Conservation (phyloP, 2,888 invertebrate genomes). For the Andrena trimmerana region DNA sequence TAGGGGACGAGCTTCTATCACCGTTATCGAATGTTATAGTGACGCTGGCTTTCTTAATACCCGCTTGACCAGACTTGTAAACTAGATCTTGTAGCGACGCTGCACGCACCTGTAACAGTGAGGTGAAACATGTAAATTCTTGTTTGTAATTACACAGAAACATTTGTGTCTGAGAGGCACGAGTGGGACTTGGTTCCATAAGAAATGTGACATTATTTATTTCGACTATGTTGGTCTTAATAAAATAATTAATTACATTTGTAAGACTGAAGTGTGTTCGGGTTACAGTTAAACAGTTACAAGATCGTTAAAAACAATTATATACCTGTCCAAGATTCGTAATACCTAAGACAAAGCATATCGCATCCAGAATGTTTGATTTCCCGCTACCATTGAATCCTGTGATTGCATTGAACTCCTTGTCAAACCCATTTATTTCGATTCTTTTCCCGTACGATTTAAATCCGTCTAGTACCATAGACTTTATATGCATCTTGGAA, state of each 20-base stretch:
- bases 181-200: too few species aligned
- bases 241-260: not conserved
- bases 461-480: constrained; percentile 97
- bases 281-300: constrained; percentile 9
- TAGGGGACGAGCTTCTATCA: constrained; percentile 92
- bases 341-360: constrained; percentile 99
- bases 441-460: constrained; percentile 98
- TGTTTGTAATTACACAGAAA: too few species aligned
- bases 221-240: not conserved
- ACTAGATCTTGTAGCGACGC: constrained; percentile 96
- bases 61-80: constrained; percentile 99
- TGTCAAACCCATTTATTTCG: constrained; percentile 96
- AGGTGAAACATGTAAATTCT: not conserved
- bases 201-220: too few species aligned
- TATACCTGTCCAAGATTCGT: constrained; percentile 95
- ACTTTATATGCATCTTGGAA: constrained; percentile 94
- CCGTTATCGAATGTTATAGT: constrained; percentile 98
- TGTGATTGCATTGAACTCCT: constrained; percentile 98
- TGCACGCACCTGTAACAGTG: constrained; percentile 91
- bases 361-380: constrained; percentile 98
- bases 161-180: too few species aligned
- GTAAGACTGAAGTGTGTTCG: not conserved
- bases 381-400: constrained; percentile 99
- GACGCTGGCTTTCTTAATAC: constrained; percentile 97
- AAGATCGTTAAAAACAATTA: constrained; percentile 56